These are phyloP conservation scores for Bombyx huttoni DNA, from an alignment of 2,888 invertebrate genomes.

Conservation along the genomic window DNA sequence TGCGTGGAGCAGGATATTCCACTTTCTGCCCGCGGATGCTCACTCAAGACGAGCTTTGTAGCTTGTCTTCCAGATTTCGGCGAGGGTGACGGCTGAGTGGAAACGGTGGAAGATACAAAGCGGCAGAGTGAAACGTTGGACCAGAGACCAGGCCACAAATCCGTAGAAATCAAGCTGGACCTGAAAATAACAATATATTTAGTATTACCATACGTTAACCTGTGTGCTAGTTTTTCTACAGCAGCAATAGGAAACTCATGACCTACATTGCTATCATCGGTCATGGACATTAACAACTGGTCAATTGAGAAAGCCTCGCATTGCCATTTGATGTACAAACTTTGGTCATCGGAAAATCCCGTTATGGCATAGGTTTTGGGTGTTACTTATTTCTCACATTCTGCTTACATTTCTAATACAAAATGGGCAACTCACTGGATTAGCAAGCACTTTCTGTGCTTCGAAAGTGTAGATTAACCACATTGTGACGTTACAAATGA, in stretches of 20 bases:
- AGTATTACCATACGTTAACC: background rate
- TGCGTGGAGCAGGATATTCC: too few relatives aligned
- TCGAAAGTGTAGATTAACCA: constrained; percentile 97
- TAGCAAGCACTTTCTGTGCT: constrained; percentile 92
- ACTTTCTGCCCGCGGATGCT: constrained; percentile 21
- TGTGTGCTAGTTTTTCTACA: too few relatives aligned
- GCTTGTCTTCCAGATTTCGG: constrained; percentile 96
- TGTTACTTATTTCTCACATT: background rate
- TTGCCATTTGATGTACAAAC: too few relatives aligned
- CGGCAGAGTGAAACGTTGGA: constrained; percentile 92
- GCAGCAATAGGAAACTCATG: too few relatives aligned
- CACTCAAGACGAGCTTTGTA: constrained; percentile 93
- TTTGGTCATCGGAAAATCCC: too few relatives aligned
- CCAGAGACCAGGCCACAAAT: constrained; percentile 92
- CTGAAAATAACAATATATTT: constrained; percentile 27
- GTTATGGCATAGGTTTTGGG: too few relatives aligned
- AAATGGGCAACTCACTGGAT: constrained; percentile 78
- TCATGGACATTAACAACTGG: too few relatives aligned
- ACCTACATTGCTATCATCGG: too few relatives aligned
- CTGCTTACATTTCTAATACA: too few relatives aligned
- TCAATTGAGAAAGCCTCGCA: too few relatives aligned
- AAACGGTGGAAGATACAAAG: constrained; percentile 97
- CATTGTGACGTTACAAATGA: constrained; percentile 96
- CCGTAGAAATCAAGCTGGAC: constrained; percentile 93
- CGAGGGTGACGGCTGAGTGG: constrained; percentile 94